phyloP scores from a whole-genome alignment of 2,888 invertebrate genomes.

The Exocentrus adspersus region DNA sequence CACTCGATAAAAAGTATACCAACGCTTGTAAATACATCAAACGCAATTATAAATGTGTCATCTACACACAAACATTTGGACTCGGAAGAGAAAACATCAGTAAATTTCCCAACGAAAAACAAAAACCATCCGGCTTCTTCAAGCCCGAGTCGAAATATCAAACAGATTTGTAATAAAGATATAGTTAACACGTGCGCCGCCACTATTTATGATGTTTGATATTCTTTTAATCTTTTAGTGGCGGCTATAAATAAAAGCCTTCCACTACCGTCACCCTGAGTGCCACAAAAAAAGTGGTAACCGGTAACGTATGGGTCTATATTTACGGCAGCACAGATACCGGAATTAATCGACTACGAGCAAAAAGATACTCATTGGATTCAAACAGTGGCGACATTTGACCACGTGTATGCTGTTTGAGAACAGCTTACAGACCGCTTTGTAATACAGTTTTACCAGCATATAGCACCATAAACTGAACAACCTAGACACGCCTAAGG shows the following conservation, averaged over 20 bases:
- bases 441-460: no score
- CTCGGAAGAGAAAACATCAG: conserved; percentile 50
- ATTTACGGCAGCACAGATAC: no score
- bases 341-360: no score
- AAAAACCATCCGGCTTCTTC: conserved; percentile 47
- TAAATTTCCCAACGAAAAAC: conserved; percentile 51
- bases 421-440: no score
- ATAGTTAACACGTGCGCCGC: conserved; percentile 53
- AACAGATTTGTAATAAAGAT: conserved; percentile 56
- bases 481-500: no score
- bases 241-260: conserved; percentile 29
- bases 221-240: conserved; percentile 37
- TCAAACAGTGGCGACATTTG: no score
- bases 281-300: conserved; percentile 13
- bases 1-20: conserved; percentile 32
- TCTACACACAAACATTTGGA: conserved; percentile 52
- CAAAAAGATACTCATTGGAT: no score
- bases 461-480: no score
- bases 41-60: conserved; percentile 55
- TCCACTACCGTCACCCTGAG: conserved; percentile 11
- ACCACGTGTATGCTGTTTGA: no score
- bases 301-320: conserved; percentile 13
- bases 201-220: conserved; percentile 41
- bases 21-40: conserved; percentile 42
- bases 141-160: conserved; percentile 53